Conservation (phyloP, 2,113 vertebrate species). For the Sigmodon hispidus region DNA sequence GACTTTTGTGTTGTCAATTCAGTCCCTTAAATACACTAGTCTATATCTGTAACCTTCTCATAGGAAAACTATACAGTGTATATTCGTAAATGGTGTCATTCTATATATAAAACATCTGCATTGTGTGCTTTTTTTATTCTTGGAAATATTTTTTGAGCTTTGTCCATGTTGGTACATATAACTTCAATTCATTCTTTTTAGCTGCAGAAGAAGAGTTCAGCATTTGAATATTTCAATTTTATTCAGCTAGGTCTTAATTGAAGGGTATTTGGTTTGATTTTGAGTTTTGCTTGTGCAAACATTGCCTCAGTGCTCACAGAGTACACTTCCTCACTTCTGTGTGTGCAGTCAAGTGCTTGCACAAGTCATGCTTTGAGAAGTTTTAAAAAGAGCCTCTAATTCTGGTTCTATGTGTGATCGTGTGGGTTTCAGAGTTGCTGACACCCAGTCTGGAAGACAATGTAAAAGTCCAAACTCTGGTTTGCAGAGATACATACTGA, state of each 20-base stretch:
- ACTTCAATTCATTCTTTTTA: slow-evolving; percentile 50
- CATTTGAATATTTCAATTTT: slow-evolving; percentile 5
- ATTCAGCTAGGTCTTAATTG: not conserved
- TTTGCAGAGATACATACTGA: not conserved
- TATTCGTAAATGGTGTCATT: slow-evolving; percentile 60
- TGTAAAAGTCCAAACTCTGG: not conserved
- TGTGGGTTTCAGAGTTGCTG: slow-evolving; percentile 39
- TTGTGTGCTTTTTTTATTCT: slow-evolving; percentile 46
- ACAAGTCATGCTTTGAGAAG: not conserved
- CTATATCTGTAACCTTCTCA: slow-evolving; percentile 45
- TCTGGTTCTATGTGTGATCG: slow-evolving; percentile 16
- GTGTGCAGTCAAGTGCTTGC: not conserved
- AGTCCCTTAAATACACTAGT: slow-evolving; percentile 69
- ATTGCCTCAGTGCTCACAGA: not conserved
- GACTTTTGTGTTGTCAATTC: slow-evolving; percentile 65
- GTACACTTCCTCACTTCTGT: not conserved
- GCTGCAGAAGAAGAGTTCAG: slow-evolving; percentile 49
- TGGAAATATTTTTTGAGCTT: slow-evolving; percentile 58
- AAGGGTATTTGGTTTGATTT: slow-evolving; percentile 43
- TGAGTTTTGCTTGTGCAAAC: not conserved
- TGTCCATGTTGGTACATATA: slow-evolving; percentile 60
- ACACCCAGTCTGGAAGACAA: not conserved
- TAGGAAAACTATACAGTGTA: slow-evolving; percentile 14
- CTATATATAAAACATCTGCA: slow-evolving; percentile 51
- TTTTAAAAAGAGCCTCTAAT: slow-evolving; percentile 43